Evolutionary conservation across 2,888 invertebrate genomes (phyloP), one percentile per base, ranked within the genome.

Genomic region (Pterobdella sp.): DNA sequence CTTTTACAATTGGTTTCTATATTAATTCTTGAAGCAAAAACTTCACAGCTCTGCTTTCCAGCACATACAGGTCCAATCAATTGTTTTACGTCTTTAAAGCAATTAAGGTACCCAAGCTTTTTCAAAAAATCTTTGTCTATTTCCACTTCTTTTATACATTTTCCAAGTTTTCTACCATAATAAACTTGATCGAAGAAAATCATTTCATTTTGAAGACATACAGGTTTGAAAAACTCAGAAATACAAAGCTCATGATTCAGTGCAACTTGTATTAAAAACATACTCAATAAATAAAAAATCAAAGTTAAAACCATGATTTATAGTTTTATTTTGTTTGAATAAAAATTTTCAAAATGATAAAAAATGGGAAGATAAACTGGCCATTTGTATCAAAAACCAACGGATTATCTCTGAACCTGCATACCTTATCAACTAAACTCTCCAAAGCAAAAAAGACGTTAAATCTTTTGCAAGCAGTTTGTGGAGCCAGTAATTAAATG

Each of bases 221-320:
- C n/a, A 32, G 70, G 70, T 32, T 70, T 49, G 34, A 70, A 70
- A 4, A 70, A n/a, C 32, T 70, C 70, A 29, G 31, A 18, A 52
- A 31, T 52, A 32, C 70, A 70, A 34, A 31, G 42, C 32, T 70
- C 70, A 29, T 70, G 52, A 52, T 31, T 26, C 7, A 42, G 22
- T n/a, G n/a, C n/a, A n/a, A n/a, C n/a, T n/a, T n/a, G n/a, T n/a
- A n/a, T n/a, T n/a, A n/a, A n/a, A n/a, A n/a, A n/a, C n/a, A n/a
- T n/a, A n/a, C n/a, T n/a, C n/a, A n/a, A n/a, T n/a, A n/a, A n/a
- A n/a, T n/a, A n/a, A n/a, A n/a, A n/a, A n/a, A n/a, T n/a, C n/a
- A n/a, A n/a, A n/a, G n/a, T n/a, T n/a, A n/a, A n/a, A n/a, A n/a
- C n/a, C n/a, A n/a, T n/a, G n/a, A n/a, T n/a, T n/a, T n/a, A n/a